phyloP scores from a whole-genome alignment of 2,797 vertebrate species.

The Phyllotis vaccarum region DNA sequence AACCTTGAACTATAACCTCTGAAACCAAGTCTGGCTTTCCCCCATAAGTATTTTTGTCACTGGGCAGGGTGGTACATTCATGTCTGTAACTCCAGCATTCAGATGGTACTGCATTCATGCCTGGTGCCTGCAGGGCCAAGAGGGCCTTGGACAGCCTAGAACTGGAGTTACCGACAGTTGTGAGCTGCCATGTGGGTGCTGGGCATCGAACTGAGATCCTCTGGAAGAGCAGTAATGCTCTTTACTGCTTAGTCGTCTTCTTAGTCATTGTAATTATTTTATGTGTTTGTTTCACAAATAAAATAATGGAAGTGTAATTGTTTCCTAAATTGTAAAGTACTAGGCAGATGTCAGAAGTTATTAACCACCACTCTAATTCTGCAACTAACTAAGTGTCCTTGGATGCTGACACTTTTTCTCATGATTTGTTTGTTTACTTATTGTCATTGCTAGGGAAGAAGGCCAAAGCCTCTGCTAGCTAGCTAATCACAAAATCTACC shows the following conservation, averaged over 20 bases:
- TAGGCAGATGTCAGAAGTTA: slow-evolving; percentile 11
- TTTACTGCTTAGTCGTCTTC: neutral
- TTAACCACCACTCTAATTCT: slow-evolving; percentile 26
- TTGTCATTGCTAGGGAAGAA: neutral
- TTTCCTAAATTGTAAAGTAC: slow-evolving; percentile 33
- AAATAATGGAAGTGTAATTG: slow-evolving; percentile 26
- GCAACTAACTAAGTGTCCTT: neutral
- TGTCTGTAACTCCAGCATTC: neutral
- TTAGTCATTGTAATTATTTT: neutral
- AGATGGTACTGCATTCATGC: neutral
- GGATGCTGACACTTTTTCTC: neutral
- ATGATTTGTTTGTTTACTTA: neutral
- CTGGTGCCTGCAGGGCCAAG: neutral
- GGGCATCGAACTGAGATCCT: neutral
- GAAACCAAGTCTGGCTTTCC: neutral
- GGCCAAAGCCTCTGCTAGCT: neutral
- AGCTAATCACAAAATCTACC: neutral
- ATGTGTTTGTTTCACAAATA: slow-evolving; percentile 26
- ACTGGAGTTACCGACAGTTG: neutral
- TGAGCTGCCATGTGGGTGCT: neutral
- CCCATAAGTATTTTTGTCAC: neutral
- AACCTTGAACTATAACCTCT: neutral
- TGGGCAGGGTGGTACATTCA: no score
- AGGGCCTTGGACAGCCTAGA: neutral
- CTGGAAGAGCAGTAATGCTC: neutral